phyloP scores from a whole-genome alignment of 2,797 vertebrate genomes.

The Fistularia commersonii region DNA sequence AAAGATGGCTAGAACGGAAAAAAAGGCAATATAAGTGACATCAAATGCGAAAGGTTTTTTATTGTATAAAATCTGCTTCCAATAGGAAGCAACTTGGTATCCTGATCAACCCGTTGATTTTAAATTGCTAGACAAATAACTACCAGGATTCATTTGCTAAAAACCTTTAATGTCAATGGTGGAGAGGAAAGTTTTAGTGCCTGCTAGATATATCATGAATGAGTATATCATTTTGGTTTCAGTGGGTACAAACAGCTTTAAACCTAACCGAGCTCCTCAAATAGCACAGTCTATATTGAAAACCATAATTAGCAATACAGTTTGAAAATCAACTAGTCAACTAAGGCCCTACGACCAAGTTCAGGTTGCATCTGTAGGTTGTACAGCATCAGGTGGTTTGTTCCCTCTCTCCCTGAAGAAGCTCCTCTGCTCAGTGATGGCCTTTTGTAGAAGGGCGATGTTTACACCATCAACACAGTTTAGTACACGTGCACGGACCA shows the following conservation, averaged over 20 bases:
- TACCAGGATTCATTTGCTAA: not conserved
- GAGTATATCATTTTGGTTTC: no score
- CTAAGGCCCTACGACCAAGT: slow-evolving; percentile 1
- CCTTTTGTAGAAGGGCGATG: slow-evolving; percentile 81
- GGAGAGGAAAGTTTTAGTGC: not conserved
- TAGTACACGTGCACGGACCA: slow-evolving; percentile 84
- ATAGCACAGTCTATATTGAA: no score
- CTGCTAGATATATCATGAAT: no score
- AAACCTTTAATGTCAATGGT: not conserved
- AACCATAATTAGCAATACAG: no score
- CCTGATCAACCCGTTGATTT: no score
- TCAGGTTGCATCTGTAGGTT: slow-evolving; percentile 36
- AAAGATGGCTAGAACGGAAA: no score
- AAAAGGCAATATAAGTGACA: no score
- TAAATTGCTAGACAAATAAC: not conserved
- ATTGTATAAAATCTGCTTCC: no score
- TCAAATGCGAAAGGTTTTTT: no score
- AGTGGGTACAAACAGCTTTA: no score
- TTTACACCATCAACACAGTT: slow-evolving; percentile 90
- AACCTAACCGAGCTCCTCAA: no score
- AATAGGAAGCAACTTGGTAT: no score
- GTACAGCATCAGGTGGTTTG: slow-evolving; percentile 15
- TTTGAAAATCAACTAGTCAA: not conserved
- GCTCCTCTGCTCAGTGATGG: slow-evolving; percentile 82
- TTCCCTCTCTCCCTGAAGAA: slow-evolving; percentile 75